These are phyloP conservation scores for Lontra canadensis DNA, from an alignment of 2,113 vertebrate species.

Conservation along the genomic window DNA sequence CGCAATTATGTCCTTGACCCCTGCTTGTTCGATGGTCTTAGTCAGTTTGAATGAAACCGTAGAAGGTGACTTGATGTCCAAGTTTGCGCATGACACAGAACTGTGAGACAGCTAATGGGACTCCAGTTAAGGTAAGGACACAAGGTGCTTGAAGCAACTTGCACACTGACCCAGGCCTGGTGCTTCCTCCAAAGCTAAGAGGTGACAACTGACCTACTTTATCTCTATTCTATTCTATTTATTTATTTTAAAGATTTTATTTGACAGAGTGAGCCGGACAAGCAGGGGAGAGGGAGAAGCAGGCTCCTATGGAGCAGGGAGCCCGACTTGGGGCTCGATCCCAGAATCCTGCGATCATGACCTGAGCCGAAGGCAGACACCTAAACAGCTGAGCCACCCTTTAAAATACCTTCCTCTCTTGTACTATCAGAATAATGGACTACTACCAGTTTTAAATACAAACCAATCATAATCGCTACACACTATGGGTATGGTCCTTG, in stretches of 20 bases:
- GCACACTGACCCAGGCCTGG: neutral
- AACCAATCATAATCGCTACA: neutral
- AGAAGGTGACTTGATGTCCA: neutral
- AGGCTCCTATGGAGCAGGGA: too few relatives aligned
- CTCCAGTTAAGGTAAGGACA: neutral
- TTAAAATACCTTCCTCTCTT: neutral
- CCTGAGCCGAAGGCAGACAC: too few relatives aligned
- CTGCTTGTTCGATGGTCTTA: neutral
- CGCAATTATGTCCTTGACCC: neutral
- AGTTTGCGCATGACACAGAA: neutral
- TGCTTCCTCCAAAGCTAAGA: neutral
- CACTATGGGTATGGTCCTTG: neutral
- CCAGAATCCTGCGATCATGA: too few relatives aligned
- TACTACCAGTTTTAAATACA: neutral
- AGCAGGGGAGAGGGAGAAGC: too few relatives aligned
- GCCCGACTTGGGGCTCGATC: too few relatives aligned
- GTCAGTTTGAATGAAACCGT: neutral
- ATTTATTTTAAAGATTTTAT: too few relatives aligned
- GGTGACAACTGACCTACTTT: neutral
- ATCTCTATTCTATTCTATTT: neutral
- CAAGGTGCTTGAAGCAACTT: neutral
- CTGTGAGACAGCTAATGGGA: neutral
- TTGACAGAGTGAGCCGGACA: too few relatives aligned
- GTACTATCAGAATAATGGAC: neutral
- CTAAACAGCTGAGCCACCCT: neutral